phyloP scores from a whole-genome alignment of 1,140 invertebrate genomes.

The Portunus trituberculatus region DNA sequence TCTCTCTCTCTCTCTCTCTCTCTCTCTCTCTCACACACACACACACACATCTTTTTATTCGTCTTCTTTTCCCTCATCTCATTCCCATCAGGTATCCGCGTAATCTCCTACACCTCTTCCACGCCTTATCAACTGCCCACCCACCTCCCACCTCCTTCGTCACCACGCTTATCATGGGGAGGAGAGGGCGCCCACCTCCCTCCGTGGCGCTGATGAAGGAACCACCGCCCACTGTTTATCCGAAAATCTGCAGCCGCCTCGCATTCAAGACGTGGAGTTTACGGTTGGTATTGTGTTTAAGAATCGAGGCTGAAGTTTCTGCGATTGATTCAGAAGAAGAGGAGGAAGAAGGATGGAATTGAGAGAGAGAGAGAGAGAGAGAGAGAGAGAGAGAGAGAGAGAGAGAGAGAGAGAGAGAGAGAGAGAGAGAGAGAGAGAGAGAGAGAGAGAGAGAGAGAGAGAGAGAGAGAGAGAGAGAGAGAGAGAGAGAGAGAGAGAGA shows the following conservation, averaged over 20 bases:
- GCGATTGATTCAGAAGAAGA: too few relatives aligned
- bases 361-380: slow-evolving; percentile 12
- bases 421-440: background rate
- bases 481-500: background rate
- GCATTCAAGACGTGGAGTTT: background rate
- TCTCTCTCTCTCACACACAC: background rate
- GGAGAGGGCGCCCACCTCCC: too few relatives aligned
- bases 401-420: background rate
- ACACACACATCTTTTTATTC: background rate
- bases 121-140: background rate
- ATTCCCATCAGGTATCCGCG: too few relatives aligned
- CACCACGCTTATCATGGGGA: too few relatives aligned
- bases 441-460: background rate
- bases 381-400: background rate
- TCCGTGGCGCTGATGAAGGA: too few relatives aligned
- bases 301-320: background rate
- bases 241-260: background rate
- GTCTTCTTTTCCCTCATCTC: too few relatives aligned
- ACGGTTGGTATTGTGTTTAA: background rate
- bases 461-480: background rate
- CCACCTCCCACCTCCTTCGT: background rate
- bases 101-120: background rate
- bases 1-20: too few relatives aligned
- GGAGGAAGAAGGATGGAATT: too few relatives aligned
- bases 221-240: background rate